Percentiles rank a stretch among this genome's conserved stretches.
Conservation (phyloP, 64 coral and sea anemone species). For the Montipora sp. region DNA sequence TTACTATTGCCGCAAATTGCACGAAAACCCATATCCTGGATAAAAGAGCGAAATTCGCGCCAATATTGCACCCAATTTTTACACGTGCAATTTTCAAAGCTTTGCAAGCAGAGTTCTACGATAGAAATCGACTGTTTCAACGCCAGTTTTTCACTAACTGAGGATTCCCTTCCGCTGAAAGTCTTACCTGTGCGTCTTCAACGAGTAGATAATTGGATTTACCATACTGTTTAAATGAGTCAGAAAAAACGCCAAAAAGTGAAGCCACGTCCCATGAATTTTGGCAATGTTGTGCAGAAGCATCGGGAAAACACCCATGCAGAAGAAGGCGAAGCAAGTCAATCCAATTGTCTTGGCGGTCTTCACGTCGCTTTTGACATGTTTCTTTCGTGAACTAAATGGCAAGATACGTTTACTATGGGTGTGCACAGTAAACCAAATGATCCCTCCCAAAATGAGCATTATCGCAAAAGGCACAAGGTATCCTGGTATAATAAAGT, state of each 20-base stretch:
- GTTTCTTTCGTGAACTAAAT: neutral
- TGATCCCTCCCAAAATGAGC: slow-evolving; percentile 40
- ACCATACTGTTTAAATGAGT: slow-evolving; percentile 69
- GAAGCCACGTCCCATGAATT: slow-evolving; percentile 66
- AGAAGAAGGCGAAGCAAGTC: slow-evolving; percentile 61
- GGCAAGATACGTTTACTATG: slow-evolving; percentile 25
- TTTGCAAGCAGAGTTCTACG: too few relatives aligned
- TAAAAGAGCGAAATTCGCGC: too few relatives aligned
- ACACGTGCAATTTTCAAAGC: too few relatives aligned
- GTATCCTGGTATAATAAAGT: slow-evolving; percentile 61
- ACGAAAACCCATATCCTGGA: too few relatives aligned
- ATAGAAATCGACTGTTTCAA: too few relatives aligned
- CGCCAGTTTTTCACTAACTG: too few relatives aligned
- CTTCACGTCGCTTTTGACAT: slow-evolving; percentile 59
- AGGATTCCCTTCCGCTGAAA: neutral
- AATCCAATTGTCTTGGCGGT: slow-evolving; percentile 77
- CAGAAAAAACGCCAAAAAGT: slow-evolving; percentile 75
- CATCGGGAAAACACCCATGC: slow-evolving; percentile 69
- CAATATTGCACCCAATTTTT: too few relatives aligned
- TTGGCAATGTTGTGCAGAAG: slow-evolving; percentile 61
- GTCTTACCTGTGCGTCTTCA: slow-evolving; percentile 42
- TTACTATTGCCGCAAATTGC: too few relatives aligned
- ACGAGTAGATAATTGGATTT: slow-evolving; percentile 73
- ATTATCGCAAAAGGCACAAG: slow-evolving; percentile 63
- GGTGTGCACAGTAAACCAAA: slow-evolving; percentile 57